These are phyloP conservation scores for Otolemur garnettii DNA, from an alignment of 2,113 vertebrate species.

Conservation along the genomic window DNA sequence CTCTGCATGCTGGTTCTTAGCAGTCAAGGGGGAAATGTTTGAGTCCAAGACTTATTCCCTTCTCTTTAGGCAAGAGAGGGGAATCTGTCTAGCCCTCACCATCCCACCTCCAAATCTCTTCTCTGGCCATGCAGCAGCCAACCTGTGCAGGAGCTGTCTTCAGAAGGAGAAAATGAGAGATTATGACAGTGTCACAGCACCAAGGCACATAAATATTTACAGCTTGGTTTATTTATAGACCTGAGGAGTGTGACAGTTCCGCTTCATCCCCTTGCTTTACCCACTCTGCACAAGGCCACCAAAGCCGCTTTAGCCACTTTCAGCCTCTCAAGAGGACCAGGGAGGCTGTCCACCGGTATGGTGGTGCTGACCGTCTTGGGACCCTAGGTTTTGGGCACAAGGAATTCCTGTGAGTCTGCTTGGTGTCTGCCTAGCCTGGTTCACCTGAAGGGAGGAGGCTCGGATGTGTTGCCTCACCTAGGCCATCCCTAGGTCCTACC, in stretches of 20 bases:
- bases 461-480: not conserved
- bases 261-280: not conserved
- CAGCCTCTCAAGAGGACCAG: not conserved
- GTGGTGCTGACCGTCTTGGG: not conserved
- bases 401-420: not conserved
- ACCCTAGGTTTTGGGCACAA: no score
- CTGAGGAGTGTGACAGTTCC: not conserved
- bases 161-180: not conserved
- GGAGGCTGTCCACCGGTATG: fast-evolving
- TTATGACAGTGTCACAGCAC: not conserved
- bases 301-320: not conserved
- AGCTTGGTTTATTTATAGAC: not conserved
- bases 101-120: not conserved
- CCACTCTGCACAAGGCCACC: not conserved
- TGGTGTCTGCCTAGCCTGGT: not conserved
- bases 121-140: not conserved
- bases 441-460: not conserved
- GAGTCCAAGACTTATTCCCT: not conserved
- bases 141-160: not conserved
- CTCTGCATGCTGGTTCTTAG: not conserved
- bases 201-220: not conserved
- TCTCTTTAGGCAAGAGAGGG: not conserved
- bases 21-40: not conserved
- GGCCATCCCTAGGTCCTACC: not conserved
- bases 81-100: fast-evolving